Base-by-base conservation (phyloP, 2,888 invertebrate species). In the Thecocarcelia acutangulata region DNA sequence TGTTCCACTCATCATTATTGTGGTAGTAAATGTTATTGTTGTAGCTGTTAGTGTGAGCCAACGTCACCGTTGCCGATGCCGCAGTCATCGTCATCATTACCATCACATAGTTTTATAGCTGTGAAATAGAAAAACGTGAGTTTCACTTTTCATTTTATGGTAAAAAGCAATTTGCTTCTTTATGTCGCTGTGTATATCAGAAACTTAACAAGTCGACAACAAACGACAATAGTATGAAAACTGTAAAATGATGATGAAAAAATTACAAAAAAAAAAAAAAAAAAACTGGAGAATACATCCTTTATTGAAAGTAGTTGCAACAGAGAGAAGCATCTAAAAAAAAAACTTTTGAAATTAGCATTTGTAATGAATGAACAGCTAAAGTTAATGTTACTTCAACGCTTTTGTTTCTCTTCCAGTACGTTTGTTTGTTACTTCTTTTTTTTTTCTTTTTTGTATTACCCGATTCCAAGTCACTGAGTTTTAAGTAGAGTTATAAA, bases 61-160 rank as follows among this genome's bases (percentile, higher is more conserved):
- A 15, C 59, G 13, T 68, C 11, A 52, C 46, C 48, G 54, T 46
- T 58, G 42, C 5, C n/a, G n/a, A n/a, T n/a, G n/a, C n/a, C n/a
- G n/a, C n/a, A n/a, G n/a, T n/a, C n/a, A n/a, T n/a, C n/a, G n/a
- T n/a, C n/a, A n/a, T 63, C 15, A 63, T 69, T 19, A 48, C 50
- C 33, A 64, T 58, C 70, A 46, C 69, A 68, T 58, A 75, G 69
- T 80, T 75, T 50, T 68, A 58, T 46, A 82, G 82, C 82, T 82
- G 82, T 82, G 79, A 82, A 82, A 82, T 79, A 82, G 82, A 79
- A 82, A 82, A 82, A 82, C 82, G 82, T 82, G 79, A 82, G 78
- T 82, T 82, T 82, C 82, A 82, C 82, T 82, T 82, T 82, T 82
- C 79, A 79, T 82, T 82, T 82, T 82, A 82, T 82, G 82, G 82